A percentile compares a stretch with the other conserved stretches of the same genome.
phyloP scores from a whole-genome alignment of 2,113 vertebrate species.

The Phalacrocorax brasilianus region DNA sequence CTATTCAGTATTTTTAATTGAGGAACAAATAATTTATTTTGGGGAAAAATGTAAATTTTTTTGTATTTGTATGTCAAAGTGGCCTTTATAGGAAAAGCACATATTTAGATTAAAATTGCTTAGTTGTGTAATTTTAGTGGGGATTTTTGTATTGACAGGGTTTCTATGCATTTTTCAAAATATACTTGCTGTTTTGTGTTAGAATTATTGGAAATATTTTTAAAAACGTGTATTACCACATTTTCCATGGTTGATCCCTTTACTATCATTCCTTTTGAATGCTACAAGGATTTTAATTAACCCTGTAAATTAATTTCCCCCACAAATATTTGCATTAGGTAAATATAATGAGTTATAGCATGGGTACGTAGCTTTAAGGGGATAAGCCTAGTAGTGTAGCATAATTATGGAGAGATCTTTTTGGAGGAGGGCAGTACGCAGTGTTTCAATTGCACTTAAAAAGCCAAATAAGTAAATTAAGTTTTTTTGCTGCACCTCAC shows the following conservation, averaged over 20 bases:
- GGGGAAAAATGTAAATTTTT: conserved; percentile 34
- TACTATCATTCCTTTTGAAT: conserved; percentile 11
- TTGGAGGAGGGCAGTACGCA: not conserved
- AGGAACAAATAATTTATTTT: conserved; percentile 63
- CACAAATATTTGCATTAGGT: conserved; percentile 2
- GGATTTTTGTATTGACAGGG: conserved; percentile 59
- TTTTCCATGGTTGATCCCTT: conserved; percentile 23
- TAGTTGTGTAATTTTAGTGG: conserved; percentile 54
- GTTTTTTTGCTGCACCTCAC: conserved; percentile 7
- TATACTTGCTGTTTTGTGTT: conserved; percentile 52
- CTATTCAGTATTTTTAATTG: conserved; percentile 60
- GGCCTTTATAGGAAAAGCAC: conserved; percentile 65
- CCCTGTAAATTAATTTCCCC: conserved; percentile 44
- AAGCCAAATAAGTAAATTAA: not conserved
- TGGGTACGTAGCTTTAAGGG: conserved; percentile 26
- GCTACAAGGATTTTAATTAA: conserved; percentile 30
- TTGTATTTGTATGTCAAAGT: conserved; percentile 62
- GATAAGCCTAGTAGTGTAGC: not conserved
- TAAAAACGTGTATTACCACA: not conserved
- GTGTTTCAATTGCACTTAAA: conserved; percentile 21
- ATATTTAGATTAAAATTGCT: conserved; percentile 43
- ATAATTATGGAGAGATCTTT: not conserved
- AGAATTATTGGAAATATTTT: conserved; percentile 48
- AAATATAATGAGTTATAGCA: conserved; percentile 30
- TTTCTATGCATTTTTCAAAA: conserved; percentile 66